Percentiles rank a stretch among this genome's conserved stretches.
These are phyloP conservation scores for Scaptomyza caliginosa DNA, from an alignment of 2,888 invertebrate genomes.

Conservation along the genomic window DNA sequence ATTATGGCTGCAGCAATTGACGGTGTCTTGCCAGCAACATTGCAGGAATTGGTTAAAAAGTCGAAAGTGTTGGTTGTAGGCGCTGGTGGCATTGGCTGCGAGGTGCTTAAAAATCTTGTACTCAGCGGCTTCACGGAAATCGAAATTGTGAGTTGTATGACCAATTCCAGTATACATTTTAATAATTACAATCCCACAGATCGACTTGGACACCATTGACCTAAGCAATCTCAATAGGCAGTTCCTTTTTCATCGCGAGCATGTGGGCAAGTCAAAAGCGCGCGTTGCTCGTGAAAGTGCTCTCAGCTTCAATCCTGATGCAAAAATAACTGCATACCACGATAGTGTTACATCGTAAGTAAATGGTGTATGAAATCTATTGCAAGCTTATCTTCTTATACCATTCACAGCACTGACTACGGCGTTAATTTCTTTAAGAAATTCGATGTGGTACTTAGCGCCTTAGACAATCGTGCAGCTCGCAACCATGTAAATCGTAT, in stretches of 20 bases:
- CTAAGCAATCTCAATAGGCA: conserved; percentile 99
- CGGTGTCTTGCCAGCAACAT: conserved; percentile 87
- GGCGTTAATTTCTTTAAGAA: conserved; percentile 95
- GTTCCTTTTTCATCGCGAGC: conserved; percentile 98
- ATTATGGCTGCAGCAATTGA: conserved; percentile 88
- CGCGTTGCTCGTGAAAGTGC: conserved; percentile 95
- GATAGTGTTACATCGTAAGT: conserved; percentile 95
- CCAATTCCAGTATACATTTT: neutral
- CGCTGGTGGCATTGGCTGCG: conserved; percentile 99
- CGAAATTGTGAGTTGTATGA: conserved; percentile 91
- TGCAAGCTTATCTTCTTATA: neutral
- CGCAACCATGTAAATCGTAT: conserved; percentile 99
- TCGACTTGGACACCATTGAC: conserved; percentile 99
- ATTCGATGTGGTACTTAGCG: conserved; percentile 97
- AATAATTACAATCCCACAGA: conserved; percentile 86
- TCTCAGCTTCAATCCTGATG: conserved; percentile 93
- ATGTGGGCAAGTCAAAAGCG: conserved; percentile 99
- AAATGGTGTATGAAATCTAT: neutral
- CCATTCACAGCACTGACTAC: conserved; percentile 91
- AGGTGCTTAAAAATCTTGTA: conserved; percentile 98
- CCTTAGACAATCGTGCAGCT: conserved; percentile 97
- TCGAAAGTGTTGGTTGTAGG: conserved; percentile 95
- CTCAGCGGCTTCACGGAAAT: conserved; percentile 96
- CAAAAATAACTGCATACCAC: conserved; percentile 94
- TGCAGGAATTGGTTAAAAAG: conserved; percentile 88